phyloP scores from a whole-genome alignment of 2,113 vertebrate genomes.

The Xiphophorus couchianus region DNA sequence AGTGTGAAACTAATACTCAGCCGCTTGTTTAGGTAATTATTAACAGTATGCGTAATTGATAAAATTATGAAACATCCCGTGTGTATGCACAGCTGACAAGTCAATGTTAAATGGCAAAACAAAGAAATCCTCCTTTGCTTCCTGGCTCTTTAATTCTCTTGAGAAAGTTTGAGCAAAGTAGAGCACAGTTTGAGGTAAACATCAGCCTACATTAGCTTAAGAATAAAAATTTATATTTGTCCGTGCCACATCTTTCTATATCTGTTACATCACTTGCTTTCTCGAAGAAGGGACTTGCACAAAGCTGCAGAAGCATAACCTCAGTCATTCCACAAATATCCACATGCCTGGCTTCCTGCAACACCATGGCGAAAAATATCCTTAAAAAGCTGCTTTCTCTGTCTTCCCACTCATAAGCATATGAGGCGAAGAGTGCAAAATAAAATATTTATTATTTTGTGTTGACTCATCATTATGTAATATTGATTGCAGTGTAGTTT shows the following conservation, averaged over 20 bases:
- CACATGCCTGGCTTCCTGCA: constrained; percentile 31
- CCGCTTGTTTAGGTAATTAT: constrained; percentile 36
- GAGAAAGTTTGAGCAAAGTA: constrained; percentile 37
- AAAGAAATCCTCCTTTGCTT: constrained; percentile 38
- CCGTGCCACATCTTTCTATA: neutral
- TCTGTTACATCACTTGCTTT: constrained; percentile 29
- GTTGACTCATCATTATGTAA: constrained; percentile 76
- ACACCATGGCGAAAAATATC: constrained; percentile 39
- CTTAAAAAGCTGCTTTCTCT: constrained; percentile 45
- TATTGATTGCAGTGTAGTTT: constrained; percentile 42
- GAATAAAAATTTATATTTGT: neutral
- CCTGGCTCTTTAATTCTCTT: constrained; percentile 42
- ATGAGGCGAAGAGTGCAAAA: constrained; percentile 33
- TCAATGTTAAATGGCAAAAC: constrained; percentile 45
- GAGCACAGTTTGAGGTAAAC: constrained; percentile 22
- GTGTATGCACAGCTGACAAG: constrained; percentile 20
- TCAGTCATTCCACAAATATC: constrained; percentile 52
- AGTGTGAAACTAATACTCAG: constrained; percentile 13
- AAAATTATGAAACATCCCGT: constrained; percentile 29
- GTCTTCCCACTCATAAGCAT: constrained; percentile 54
- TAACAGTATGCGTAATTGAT: constrained; percentile 34
- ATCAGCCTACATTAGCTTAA: constrained; percentile 3
- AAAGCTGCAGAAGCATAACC: constrained; percentile 27
- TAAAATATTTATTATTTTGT: constrained; percentile 51
- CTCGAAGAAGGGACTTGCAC: constrained; percentile 16